phyloP scores from a whole-genome alignment of 2,113 vertebrate genomes.

The Phodopus roborovskii region DNA sequence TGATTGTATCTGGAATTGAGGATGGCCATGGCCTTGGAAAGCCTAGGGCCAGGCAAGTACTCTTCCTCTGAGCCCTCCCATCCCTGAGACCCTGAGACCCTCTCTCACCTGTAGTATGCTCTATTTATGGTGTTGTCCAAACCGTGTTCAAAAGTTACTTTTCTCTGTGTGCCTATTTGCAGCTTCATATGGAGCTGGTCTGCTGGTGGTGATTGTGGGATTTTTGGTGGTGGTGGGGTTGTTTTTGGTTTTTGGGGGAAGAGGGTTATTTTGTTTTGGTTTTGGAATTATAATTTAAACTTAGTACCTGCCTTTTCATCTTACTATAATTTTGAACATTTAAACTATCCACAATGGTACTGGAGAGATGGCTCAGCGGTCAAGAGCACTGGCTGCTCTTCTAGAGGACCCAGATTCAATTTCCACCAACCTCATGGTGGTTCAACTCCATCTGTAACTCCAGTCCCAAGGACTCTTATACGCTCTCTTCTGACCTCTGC shows the following conservation, averaged over 20 bases:
- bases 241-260: background rate
- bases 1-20: background rate
- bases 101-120: background rate
- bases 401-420: background rate
- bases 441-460: background rate
- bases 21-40: background rate
- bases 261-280: background rate
- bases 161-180: background rate
- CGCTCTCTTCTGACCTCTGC: background rate
- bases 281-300: background rate
- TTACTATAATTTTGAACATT: conserved; percentile 31
- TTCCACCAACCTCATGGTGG: background rate
- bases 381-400: background rate
- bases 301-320: background rate
- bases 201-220: background rate
- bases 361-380: background rate
- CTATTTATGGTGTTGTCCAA: background rate
- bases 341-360: background rate
- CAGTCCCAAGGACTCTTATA: background rate
- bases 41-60: too few relatives aligned
- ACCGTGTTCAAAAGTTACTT: background rate
- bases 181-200: background rate
- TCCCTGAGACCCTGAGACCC: background rate
- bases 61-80: too few relatives aligned
- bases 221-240: background rate